Evolutionary conservation across 2,797 vertebrate genomes (phyloP), one percentile per base, ranked within the genome.

Genomic region (Aulostomus chinensis): DNA sequence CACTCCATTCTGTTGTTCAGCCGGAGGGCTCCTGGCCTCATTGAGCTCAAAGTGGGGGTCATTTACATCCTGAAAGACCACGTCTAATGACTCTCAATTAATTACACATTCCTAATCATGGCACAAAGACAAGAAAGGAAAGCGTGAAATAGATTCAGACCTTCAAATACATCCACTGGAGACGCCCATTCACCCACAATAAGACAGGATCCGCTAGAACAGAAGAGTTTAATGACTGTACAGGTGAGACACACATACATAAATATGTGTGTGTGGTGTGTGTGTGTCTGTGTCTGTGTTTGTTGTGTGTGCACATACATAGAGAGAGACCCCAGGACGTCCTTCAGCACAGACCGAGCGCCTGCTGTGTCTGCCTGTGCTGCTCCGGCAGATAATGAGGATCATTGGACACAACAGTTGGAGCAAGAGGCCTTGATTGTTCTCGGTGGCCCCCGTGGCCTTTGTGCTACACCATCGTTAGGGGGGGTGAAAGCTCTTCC

Each of bases 381-480:
- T 25, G 58, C 26, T 30, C 42, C 12, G 15, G 53, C 7, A 68
- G 62, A 83, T 78, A 80, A 85, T 70, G 52, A 48, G 22, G 15
- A 9, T 42, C 80, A 81, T 65, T 66, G 68, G 72, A 77, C 51
- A 40, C 61, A 72, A 78, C 78, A 45, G 76, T 63, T 59, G 13
- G 59, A 68, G 61, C 43, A 40, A 58, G 68, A 30, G 32, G 17
- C 18, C 40, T 73, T 73, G 46, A 80, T 89, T 88, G 88, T 89
- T 79, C 76, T 60, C 56, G 0, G 1, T 39, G 34, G 72, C 64
- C 77, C 77, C 71, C 4, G 33, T 64, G 52, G 72, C 63, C 77
- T 38, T 51, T 48, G 63, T 31, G 33, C 68, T 35, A 18, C 67
- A 18, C 69, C 69, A 70, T 73, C 68, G 12, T 85, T 83, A 78